Percentiles rank a stretch among this genome's conserved stretches.
Evolutionary conservation across 2,113 vertebrate species (phyloP).

Genomic region (Setophaga coronata): DNA sequence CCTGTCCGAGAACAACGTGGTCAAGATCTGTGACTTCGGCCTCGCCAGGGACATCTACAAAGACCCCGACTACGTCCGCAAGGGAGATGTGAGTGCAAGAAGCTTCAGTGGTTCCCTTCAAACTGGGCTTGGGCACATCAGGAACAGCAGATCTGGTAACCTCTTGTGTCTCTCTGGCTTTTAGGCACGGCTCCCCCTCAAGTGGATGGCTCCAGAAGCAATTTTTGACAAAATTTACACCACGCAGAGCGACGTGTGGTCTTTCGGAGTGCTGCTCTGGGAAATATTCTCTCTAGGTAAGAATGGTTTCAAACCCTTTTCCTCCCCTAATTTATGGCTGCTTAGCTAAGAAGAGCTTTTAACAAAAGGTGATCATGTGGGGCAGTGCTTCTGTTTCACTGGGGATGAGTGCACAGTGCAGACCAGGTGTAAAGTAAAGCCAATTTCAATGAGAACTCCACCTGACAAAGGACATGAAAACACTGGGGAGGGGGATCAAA

Average conservation of each 20-base stretch:
- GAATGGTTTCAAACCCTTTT: background rate
- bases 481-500: background rate
- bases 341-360: background rate
- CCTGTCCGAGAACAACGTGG: slow-evolving; percentile 92
- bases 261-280: slow-evolving; percentile 93
- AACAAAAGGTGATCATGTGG: background rate
- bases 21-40: slow-evolving; percentile 95
- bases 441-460: background rate
- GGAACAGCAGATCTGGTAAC: background rate
- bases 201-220: slow-evolving; percentile 96
- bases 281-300: slow-evolving; percentile 96
- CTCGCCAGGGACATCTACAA: slow-evolving; percentile 93
- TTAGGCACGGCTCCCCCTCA: slow-evolving; percentile 90
- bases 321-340: background rate
- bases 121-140: background rate
- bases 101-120: fast-evolving
- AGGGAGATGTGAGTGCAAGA: slow-evolving; percentile 87
- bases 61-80: slow-evolving; percentile 92
- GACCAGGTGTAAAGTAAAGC: background rate
- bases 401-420: background rate
- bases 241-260: slow-evolving; percentile 94
- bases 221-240: slow-evolving; percentile 97
- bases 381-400: background rate
- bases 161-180: background rate
- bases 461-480: background rate